These are phyloP conservation scores for Asteroscopus sphinx DNA, from an alignment of 2,888 invertebrate species.

Conservation along the genomic window DNA sequence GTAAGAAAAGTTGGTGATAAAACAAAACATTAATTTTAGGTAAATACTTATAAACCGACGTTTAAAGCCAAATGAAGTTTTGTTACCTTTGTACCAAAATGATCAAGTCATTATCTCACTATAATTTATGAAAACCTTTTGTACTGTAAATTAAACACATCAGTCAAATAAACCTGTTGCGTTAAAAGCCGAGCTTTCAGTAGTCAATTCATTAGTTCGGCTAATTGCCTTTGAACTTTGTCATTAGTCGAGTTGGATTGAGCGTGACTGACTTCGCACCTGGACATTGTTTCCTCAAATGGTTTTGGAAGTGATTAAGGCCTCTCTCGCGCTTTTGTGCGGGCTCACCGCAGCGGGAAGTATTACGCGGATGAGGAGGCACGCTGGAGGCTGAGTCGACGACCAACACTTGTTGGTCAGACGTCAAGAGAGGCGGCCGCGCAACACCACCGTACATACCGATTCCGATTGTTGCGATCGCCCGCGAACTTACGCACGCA, in stretches of 20 bases:
- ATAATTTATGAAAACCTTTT: conserved; percentile 21
- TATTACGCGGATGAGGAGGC: conserved; percentile 78
- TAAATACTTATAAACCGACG: neutral
- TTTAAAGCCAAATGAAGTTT: conserved; percentile 5
- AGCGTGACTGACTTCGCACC: conserved; percentile 72
- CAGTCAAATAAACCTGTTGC: conserved; percentile 20
- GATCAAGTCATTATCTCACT: conserved; percentile 14
- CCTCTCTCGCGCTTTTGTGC: conserved; percentile 62
- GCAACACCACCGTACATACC: conserved; percentile 30
- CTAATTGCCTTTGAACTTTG: conserved; percentile 64
- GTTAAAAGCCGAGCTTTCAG: conserved; percentile 18
- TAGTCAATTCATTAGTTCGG: conserved; percentile 43
- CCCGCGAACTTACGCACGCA: conserved; percentile 56
- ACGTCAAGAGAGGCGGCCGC: conserved; percentile 72
- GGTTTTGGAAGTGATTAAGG: conserved; percentile 73
- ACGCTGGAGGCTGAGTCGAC: conserved; percentile 72
- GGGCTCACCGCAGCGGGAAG: conserved; percentile 64
- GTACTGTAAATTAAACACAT: conserved; percentile 26
- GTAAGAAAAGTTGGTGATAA: conserved; percentile 9
- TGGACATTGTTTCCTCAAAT: conserved; percentile 71
- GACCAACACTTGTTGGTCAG: conserved; percentile 71
- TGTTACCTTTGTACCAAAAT: conserved; percentile 33
- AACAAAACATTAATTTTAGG: neutral
- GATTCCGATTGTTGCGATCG: conserved; percentile 39
- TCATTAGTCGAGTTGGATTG: conserved; percentile 68